A percentile compares a stretch with the other conserved stretches of the same genome.
These are phyloP conservation scores for Elaphurus davidianus DNA, from an alignment of 2,113 vertebrate genomes.

Conservation along the genomic window DNA sequence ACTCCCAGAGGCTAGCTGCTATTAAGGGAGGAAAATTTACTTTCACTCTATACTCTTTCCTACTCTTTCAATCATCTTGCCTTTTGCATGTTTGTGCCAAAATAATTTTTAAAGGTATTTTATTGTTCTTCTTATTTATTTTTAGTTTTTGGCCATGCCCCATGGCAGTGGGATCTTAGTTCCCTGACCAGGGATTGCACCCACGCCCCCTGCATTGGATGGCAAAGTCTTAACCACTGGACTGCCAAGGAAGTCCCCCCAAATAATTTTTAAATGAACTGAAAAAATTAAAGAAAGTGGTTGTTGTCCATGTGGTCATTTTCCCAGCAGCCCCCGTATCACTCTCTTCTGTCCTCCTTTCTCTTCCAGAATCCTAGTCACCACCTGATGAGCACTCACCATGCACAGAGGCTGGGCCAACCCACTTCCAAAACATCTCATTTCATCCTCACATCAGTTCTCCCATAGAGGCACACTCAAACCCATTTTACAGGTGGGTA, in stretches of 20 bases:
- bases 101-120: neutral
- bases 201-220: neutral
- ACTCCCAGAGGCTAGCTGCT: neutral
- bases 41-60: neutral
- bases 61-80: neutral
- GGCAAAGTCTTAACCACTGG: neutral
- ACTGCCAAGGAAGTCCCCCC: neutral
- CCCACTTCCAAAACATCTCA: neutral
- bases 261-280: neutral
- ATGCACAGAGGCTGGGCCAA: fast-evolving
- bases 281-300: neutral
- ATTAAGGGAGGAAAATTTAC: neutral
- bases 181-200: neutral
- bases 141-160: neutral
- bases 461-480: neutral
- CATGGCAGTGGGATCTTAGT: neutral
- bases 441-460: neutral
- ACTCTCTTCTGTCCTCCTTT: neutral
- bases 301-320: neutral
- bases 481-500: neutral
- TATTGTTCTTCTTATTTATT: neutral
- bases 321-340: fast-evolving
- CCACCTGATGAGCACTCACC: neutral
- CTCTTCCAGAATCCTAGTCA: neutral
- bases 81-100: neutral